A percentile compares a stretch with the other conserved stretches of the same genome.
Conservation (phyloP, 2,113 vertebrate genomes). For the Anguilla rostrata region DNA sequence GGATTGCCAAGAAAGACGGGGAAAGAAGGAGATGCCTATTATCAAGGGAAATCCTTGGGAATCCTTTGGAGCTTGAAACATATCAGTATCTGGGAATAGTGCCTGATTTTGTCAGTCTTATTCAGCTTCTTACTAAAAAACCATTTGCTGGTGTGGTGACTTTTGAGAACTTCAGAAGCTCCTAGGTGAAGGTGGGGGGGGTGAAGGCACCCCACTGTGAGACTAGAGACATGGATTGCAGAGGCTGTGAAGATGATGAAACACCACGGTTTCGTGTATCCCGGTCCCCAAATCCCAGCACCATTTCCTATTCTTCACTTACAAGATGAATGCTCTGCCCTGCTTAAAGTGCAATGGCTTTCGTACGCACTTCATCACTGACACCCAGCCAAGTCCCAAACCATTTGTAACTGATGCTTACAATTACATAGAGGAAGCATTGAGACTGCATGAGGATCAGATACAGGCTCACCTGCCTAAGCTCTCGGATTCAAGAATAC, state of each 20-base stretch:
- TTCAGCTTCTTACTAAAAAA: not conserved
- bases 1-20: constrained; percentile 29
- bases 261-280: constrained; percentile 59
- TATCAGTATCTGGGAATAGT: not conserved
- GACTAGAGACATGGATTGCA: constrained; percentile 28
- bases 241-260: constrained; percentile 61
- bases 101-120: not conserved
- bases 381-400: constrained; percentile 46
- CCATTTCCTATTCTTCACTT: constrained; percentile 43
- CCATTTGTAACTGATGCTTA: constrained; percentile 49
- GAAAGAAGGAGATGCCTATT: not conserved
- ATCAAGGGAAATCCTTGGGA: constrained; percentile 1
- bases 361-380: constrained; percentile 58
- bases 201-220: not conserved
- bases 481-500: not conserved
- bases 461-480: not conserved
- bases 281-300: constrained; percentile 33
- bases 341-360: constrained; percentile 41
- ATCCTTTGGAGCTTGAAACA: not conserved
- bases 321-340: constrained; percentile 58
- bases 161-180: constrained; percentile 37
- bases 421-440: not conserved
- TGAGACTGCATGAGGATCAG: not conserved
- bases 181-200: constrained; percentile 41
- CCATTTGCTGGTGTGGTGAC: constrained; percentile 15